These are phyloP conservation scores for Epirrhoe tristata DNA, from an alignment of 2,888 invertebrate species.

Conservation along the genomic window DNA sequence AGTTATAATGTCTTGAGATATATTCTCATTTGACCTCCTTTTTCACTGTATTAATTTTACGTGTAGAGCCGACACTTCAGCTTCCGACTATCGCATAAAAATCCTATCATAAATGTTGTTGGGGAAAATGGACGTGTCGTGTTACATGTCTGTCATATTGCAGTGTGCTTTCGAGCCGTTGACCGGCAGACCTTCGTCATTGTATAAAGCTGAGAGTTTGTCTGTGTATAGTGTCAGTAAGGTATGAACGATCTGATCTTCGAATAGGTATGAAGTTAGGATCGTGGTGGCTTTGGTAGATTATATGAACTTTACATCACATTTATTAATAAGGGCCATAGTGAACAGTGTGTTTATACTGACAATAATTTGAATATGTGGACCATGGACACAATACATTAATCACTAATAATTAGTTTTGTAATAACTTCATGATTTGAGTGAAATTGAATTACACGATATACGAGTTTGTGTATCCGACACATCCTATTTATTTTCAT, in stretches of 20 bases:
- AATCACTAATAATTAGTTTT: not conserved
- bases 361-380: not conserved
- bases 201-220: too few relatives aligned
- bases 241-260: too few relatives aligned
- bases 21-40: conserved; percentile 2
- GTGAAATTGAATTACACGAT: too few relatives aligned
- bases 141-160: conserved; percentile 17
- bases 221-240: too few relatives aligned
- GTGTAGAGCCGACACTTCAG: conserved; percentile 5
- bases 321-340: too few relatives aligned
- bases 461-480: too few relatives aligned
- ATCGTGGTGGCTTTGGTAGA: too few relatives aligned
- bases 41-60: conserved; percentile 5
- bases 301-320: too few relatives aligned
- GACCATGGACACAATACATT: not conserved
- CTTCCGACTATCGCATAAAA: conserved; percentile 24
- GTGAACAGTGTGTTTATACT: not conserved
- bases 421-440: too few relatives aligned
- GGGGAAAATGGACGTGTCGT: conserved; percentile 31
- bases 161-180: conserved; percentile 2
- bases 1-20: not conserved
- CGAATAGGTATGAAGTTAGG: too few relatives aligned
- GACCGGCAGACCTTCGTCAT: too few relatives aligned
- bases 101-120: conserved; percentile 21
- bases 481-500: too few relatives aligned